Evolutionary conservation across 2,888 invertebrate species (phyloP), one percentile per base, ranked within the genome.

Genomic region (Hedychridium roseum): DNA sequence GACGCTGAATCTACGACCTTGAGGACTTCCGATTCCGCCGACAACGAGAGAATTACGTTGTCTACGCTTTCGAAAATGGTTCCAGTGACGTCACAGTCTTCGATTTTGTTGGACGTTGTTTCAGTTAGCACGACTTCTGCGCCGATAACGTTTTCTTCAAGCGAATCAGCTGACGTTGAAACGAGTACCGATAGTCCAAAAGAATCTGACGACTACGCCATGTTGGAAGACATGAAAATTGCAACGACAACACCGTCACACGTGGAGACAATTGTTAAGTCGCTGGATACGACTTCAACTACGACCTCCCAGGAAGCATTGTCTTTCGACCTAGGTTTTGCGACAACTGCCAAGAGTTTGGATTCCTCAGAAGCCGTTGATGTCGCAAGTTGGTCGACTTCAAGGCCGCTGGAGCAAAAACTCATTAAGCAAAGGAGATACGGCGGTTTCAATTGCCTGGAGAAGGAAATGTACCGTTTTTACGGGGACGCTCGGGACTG

Each of bases 401-500:
- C 34, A 3, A 44, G 41, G 2, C 11, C 23, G 23, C 17, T 21
- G 16, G 2, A 16, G 14, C 36, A 45, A 11, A 36, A 42, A 44
- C 5, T 23, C 18, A 7, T 5, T 3, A 28, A 14, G 1, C 3
- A 32, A 3, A 57, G 31, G 15, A 58, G 66, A 32, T 57, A 66
- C 2, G 74, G 69, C 27, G 78, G 80, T 17, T 85, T 85, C 69
- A 83, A 82, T 54, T 85, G 85, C 61, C 77, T 83, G 36, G 82
- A 82, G 21, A 82, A 80, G 59, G 77, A 81, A 48, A 74, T 84
- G 64, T 81, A 84, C 58, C 79, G 79, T 48, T 85, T 84, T 69
- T 85, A 85, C 63, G 82, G 83, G 1, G 85, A 85, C 67, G 79
- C 80, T 35, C 78, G 82, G 49, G 84, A 85, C 68, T 85, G 85